Evolutionary conservation across 1,140 invertebrate species (phyloP), one percentile per base, ranked within the genome.

Genomic region (Achroia grisella): DNA sequence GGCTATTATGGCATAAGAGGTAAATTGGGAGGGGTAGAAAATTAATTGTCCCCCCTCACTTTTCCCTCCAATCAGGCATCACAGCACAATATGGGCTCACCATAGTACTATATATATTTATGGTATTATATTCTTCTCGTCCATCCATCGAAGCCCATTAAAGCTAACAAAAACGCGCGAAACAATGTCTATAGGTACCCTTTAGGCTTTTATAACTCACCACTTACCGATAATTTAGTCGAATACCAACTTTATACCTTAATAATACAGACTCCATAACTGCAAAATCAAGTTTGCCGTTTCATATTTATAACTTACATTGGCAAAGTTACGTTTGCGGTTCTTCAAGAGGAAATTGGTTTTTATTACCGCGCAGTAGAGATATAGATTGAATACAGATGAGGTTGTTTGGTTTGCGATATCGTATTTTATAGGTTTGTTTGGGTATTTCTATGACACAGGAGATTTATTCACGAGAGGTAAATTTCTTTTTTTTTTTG

Each of bases 391-490:
- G 30, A 13, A 8, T 12, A 13, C 11, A n/a, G 28, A 8, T 13
- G 39, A 32, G 9, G 6, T 15, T 10, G 10, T 40, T 40, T 5
- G 1, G 6, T 13, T 30, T 8, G 28, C 9, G 31, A 10, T 32
- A 13, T 30, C n/a, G 29, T 37, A 14, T 45, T 52, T 46, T 46
- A 52, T 46, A 30, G 32, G 43, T 37, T 43, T 46, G 30, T 43
- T 43, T 42, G 34, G 33, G 50, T 35, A 45, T 43, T 48, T 44
- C 34, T 48, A 53, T 53, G 17, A 42, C 36, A 39, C 33, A 28
- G 37, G 12, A 45, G 50, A 52, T 52, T 52, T 52, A 52, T 43
- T 33, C 44, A 43, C 28, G 17, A 28, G 36, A 46, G 33, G 39
- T 37, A 40, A 45, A 36, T 42, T 29, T 41, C 5, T 39, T 28